Base-by-base conservation (phyloP, 2,888 invertebrate species). In the Rotaria socialis region DNA sequence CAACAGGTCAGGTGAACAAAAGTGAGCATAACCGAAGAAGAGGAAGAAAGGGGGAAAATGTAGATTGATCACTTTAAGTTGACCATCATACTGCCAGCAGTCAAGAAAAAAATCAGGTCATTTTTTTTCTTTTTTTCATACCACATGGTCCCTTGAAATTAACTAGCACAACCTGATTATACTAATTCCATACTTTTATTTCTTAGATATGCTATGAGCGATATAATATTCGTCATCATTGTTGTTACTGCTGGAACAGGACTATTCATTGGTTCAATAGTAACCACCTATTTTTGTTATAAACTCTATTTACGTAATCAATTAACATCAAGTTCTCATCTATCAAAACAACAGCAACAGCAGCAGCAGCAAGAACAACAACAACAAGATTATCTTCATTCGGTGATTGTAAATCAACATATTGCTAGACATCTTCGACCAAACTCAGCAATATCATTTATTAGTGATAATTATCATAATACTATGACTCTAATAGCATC, bases 381-480 rank as follows among this genome's bases (percentile, higher is more conserved):
- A 16, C 27, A 67, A 16, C 43, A 80, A 7, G 47, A 80, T 80
- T 80, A n/a, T 47, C 47, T 80, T 1, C 80, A 80, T 47, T 41
- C 43, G 8, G 80, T 80, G 14, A 80, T 80, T 47, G 47, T 80
- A n/a, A 80, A 80, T 47, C 67, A 67, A 35, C 67, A 67, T 67
- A 67, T 67, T 35, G 67, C 67, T 16, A 80, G 19, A 47, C 80
- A 80, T 47, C 47, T 80, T 47, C 80, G 47, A 80, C 80, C 80
- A 14, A 24, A 47, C 11, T 80, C 80, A 80, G 8, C 47, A 47
- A 24, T 80, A 43, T 47, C 47, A n/a, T 67, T 67, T 41, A 67
- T 67, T 41, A 67, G 67, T 67, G 27, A 67, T 35, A 67, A 35
- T 41, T 67, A 67, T 67, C 67, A 67, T 67, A 80, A 80, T 80